These are phyloP conservation scores for Anastatus disparis DNA, from an alignment of 1,140 invertebrate species.

Conservation along the genomic window DNA sequence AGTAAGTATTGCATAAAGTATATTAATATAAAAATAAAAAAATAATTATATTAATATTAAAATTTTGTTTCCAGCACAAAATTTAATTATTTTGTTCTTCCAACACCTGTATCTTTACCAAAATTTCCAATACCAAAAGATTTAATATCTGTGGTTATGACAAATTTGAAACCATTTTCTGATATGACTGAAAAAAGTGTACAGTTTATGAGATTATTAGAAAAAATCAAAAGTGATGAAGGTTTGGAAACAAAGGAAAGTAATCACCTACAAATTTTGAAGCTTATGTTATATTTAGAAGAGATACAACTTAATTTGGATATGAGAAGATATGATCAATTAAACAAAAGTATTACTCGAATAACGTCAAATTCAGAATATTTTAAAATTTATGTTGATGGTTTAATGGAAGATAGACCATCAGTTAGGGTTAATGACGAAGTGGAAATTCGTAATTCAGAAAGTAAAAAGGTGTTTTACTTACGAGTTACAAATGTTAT, in stretches of 20 bases:
- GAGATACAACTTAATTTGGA: slow-evolving; percentile 74
- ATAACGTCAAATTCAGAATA: slow-evolving; percentile 66
- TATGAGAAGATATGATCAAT: slow-evolving; percentile 72
- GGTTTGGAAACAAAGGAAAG: slow-evolving; percentile 60
- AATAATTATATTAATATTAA: no score
- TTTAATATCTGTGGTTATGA: slow-evolving; percentile 10
- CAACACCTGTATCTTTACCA: not conserved
- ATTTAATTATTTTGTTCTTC: slow-evolving; percentile 12
- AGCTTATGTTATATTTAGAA: slow-evolving; percentile 79
- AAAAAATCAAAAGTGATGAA: slow-evolving; percentile 53
- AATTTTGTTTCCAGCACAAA: slow-evolving; percentile 17
- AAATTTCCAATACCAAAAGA: slow-evolving; percentile 24
- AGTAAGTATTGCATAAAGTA: no score
- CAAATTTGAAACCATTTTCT: slow-evolving; percentile 11
- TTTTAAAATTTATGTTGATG: slow-evolving; percentile 76
- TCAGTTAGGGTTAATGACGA: slow-evolving; percentile 79
- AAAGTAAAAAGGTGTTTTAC: not conserved
- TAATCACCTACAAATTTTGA: slow-evolving; percentile 73
- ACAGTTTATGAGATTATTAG: not conserved
- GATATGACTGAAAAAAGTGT: slow-evolving; percentile 38
- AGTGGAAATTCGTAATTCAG: slow-evolving; percentile 63
- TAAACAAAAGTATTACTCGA: slow-evolving; percentile 55
- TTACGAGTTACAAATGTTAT: slow-evolving; percentile 39
- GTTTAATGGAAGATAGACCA: slow-evolving; percentile 80
- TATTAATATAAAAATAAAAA: no score